These are phyloP conservation scores for Lethenteron reissneri DNA, from an alignment of 2,113 vertebrate species.

Conservation along the genomic window DNA sequence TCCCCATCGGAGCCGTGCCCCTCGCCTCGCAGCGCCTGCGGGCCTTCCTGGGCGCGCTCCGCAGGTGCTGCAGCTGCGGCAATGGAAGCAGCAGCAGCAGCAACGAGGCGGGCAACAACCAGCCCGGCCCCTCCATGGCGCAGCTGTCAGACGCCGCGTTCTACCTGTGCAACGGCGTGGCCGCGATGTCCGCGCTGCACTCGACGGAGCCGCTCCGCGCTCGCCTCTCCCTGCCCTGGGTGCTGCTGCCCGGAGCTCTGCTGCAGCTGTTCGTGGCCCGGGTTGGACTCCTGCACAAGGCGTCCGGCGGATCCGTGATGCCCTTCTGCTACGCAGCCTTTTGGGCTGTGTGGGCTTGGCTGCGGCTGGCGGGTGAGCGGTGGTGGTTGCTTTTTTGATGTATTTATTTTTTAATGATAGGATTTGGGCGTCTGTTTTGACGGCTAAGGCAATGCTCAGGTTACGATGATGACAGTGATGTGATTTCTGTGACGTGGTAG, in stretches of 20 bases:
- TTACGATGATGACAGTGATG: too few relatives aligned
- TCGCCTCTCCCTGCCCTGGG: constrained; percentile 34
- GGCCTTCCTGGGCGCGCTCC: constrained; percentile 12
- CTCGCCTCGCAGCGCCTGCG: constrained; percentile 25
- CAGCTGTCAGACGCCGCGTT: constrained; percentile 39
- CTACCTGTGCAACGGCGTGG: constrained; percentile 47
- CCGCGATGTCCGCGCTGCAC: constrained; percentile 38
- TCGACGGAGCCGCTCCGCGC: constrained; percentile 15
- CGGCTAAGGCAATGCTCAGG: too few relatives aligned
- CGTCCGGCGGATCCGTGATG: constrained; percentile 35
- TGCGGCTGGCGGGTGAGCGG: constrained; percentile 39
- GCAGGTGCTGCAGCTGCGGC: constrained; percentile 7
- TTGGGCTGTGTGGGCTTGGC: constrained; percentile 60
- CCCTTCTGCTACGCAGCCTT: constrained; percentile 36
- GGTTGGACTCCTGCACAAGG: constrained; percentile 30
- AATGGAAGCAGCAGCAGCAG: neutral
- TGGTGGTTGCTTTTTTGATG: neutral
- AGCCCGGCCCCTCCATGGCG: neutral
- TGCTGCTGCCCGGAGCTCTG: constrained; percentile 44
- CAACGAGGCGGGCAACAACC: neutral
- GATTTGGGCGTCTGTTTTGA: too few relatives aligned
- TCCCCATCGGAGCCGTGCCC: constrained; percentile 35
- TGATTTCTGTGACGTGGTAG: too few relatives aligned
- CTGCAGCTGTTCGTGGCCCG: constrained; percentile 41
- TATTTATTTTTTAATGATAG: too few relatives aligned